A percentile compares a stretch with the other conserved stretches of the same genome.
Conservation (phyloP, 2,888 invertebrate species). For the Sthenelais limicola region DNA sequence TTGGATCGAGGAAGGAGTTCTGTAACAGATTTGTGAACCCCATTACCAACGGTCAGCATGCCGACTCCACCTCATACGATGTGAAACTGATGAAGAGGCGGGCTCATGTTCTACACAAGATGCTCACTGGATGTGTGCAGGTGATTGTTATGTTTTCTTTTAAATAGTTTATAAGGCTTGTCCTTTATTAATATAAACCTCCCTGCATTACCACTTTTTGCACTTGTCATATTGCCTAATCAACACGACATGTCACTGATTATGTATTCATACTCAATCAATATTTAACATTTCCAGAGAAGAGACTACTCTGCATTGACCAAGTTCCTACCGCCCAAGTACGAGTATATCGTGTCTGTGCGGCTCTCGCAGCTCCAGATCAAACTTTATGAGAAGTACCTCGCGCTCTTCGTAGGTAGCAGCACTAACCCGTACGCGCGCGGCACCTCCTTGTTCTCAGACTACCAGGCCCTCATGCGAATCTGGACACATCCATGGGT, state of each 20-base stretch:
- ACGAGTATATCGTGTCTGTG: slow-evolving; percentile 94
- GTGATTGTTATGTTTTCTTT: no score
- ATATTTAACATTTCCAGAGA: slow-evolving; percentile 72
- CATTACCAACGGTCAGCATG: slow-evolving; percentile 95
- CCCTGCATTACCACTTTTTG: no score
- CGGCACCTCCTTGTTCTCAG: slow-evolving; percentile 74
- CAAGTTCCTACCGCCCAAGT: slow-evolving; percentile 95
- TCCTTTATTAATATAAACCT: no score
- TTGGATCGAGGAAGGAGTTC: slow-evolving; percentile 95
- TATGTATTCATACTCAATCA: background rate
- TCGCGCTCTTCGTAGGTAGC: slow-evolving; percentile 74
- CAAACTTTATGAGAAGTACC: slow-evolving; percentile 85
- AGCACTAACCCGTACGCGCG: background rate
- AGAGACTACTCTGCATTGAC: slow-evolving; percentile 93
- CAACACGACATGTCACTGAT: no score
- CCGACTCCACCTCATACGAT: slow-evolving; percentile 91
- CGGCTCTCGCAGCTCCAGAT: slow-evolving; percentile 86
- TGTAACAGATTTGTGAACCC: slow-evolving; percentile 95
- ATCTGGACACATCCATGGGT: slow-evolving; percentile 77
- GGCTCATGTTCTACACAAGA: slow-evolving; percentile 93
- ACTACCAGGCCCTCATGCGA: slow-evolving; percentile 76
- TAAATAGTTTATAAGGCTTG: no score
- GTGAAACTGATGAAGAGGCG: slow-evolving; percentile 91
- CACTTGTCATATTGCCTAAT: no score
- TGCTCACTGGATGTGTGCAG: slow-evolving; percentile 91